Conservation (phyloP, 2,888 invertebrate genomes). For the Meganola albula region DNA sequence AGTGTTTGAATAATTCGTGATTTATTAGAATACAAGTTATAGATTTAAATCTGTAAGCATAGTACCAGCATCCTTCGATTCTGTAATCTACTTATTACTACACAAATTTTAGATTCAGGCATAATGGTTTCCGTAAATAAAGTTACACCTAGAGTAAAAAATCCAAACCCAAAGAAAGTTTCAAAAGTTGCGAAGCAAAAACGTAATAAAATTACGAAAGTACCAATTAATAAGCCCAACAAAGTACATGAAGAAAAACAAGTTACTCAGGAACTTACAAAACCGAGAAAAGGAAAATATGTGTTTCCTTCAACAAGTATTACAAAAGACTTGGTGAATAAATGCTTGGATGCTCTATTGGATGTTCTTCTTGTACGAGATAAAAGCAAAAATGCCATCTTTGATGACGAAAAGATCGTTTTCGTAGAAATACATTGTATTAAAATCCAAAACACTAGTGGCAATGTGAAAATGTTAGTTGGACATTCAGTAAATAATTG, state of each 20-base stretch:
- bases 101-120: too few relatives aligned
- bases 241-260: constrained; percentile 7
- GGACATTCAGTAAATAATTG: not conserved
- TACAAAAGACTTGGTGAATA: constrained; percentile 42
- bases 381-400: constrained; percentile 65
- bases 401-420: constrained; percentile 76
- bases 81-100: too few relatives aligned
- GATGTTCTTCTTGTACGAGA: constrained; percentile 42
- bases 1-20: too few relatives aligned
- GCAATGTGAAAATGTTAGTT: constrained; percentile 81
- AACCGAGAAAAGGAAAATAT: constrained; percentile 41
- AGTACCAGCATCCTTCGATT: too few relatives aligned
- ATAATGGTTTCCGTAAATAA: constrained; percentile 24
- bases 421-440: constrained; percentile 79
- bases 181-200: constrained; percentile 16
- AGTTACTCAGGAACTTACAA: constrained; percentile 3
- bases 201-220: constrained; percentile 14
- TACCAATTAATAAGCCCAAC: constrained; percentile 3
- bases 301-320: constrained; percentile 54
- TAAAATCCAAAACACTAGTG: constrained; percentile 80
- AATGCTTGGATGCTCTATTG: constrained; percentile 50
- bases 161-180: constrained; percentile 9
- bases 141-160: constrained; percentile 11
- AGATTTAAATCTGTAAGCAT: too few relatives aligned
- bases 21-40: too few relatives aligned